phyloP scores from a whole-genome alignment of 2,888 invertebrate genomes.

The Melinopterus prodromus region DNA sequence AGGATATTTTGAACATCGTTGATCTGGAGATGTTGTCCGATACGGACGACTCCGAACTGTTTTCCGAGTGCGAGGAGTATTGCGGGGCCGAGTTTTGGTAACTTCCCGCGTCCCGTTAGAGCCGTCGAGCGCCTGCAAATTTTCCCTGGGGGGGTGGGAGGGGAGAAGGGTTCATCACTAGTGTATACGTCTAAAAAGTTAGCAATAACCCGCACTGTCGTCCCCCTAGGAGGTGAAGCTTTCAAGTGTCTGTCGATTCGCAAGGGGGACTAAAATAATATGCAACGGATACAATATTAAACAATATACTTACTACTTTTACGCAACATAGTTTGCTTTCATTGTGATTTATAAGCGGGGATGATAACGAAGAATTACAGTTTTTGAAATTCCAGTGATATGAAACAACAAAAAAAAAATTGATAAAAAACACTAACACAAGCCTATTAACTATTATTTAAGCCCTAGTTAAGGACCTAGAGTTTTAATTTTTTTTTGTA shows the following conservation, averaged over 20 bases:
- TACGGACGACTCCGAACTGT: slow-evolving; percentile 65
- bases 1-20: slow-evolving; percentile 54
- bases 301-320: background rate
- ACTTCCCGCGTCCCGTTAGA: background rate
- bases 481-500: background rate
- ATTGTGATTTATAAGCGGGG: background rate
- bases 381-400: slow-evolving; percentile 4
- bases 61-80: slow-evolving; percentile 61
- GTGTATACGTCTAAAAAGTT: slow-evolving; percentile 4
- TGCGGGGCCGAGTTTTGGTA: background rate
- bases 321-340: background rate
- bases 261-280: no score
- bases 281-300: background rate
- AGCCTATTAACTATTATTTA: background rate
- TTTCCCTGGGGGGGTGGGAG: no score
- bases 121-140: background rate
- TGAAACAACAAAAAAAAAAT: background rate
- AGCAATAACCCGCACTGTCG: background rate
- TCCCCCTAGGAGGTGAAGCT: background rate
- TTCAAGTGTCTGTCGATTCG: no score
- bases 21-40: slow-evolving; percentile 67
- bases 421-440: background rate
- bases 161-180: background rate
- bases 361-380: background rate
- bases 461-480: background rate